Base-by-base conservation (phyloP, 2,797 vertebrate genomes). In the Schizopygopsis malacanthus region DNA sequence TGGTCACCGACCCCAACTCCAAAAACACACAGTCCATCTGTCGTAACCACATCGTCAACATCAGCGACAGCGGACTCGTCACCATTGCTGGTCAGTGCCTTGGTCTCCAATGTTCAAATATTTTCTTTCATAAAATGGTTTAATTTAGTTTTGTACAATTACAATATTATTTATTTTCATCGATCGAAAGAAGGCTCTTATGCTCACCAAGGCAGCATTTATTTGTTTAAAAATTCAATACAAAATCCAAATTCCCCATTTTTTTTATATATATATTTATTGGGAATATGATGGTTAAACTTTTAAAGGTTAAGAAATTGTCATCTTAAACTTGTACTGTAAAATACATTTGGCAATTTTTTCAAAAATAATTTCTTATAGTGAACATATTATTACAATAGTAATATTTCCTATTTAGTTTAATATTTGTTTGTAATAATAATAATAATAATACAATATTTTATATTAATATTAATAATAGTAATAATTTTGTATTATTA, bases 21-120 rank as follows among this genome's bases (percentile, higher is more conserved):
- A 97, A 96, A 93, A 96, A 99, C 93, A 98, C 98, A 0, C 97
- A 99, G 93, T 99, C 98, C 37, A 96, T 99, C 90, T 98, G 96
- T 88, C 96, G 97, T 59, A 99, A 98, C 91, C 98, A 99, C 28
- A 90, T 99, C 0, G 97, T 99, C 77, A 95, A 94, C 86, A 28
- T 98, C 91, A 98, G 97, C 0, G 93, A 95, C 52, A 97, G 95
- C 0, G 97, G 98, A 37, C 94, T 99, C 77, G 89, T 99, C 92
- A 99, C 98, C 2, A 98, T 99, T 67, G 98, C 98, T 82, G 98
- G 98, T 99, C 94, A 89, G 93, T 86, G 5, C 45, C 75, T 85
- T 25, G 33, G 11, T 70, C 63, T 85, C 22, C 50, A 70, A 56
- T 47, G 37, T 59, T 25, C n/a, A 56, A 54, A n/a, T 39, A 12